Evolutionary conservation across 2,797 vertebrate genomes (phyloP).

Genomic region (Muscicapa striata): DNA sequence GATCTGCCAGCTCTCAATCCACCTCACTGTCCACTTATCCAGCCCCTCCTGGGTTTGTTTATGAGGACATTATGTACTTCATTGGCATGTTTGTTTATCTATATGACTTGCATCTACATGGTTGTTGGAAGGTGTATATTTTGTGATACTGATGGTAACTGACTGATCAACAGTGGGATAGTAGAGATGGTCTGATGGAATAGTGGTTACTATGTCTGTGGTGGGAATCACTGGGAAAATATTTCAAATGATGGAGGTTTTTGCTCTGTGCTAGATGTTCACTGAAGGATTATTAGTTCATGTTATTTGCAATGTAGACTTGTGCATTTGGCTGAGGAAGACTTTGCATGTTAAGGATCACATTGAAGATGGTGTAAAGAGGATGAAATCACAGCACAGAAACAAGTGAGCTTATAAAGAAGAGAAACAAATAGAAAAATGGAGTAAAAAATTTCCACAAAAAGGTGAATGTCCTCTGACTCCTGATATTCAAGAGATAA

Average conservation of each 20-base stretch:
- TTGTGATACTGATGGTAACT: neutral
- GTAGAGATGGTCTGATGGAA: neutral
- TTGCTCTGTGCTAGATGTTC: neutral
- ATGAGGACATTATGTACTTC: neutral
- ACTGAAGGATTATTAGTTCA: neutral
- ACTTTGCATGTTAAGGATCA: neutral
- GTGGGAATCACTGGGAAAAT: neutral
- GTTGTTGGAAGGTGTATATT: neutral
- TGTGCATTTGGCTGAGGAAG: neutral
- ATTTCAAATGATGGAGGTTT: neutral
- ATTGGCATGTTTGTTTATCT: neutral
- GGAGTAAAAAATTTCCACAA: neutral
- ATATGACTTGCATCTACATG: neutral
- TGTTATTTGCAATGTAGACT: neutral
- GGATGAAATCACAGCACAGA: neutral
- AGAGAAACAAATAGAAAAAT: neutral
- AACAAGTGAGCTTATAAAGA: neutral
- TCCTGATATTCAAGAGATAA: neutral
- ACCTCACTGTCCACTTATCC: neutral
- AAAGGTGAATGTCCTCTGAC: neutral
- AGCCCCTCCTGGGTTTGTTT: neutral
- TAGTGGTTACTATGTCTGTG: neutral
- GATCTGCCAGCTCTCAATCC: neutral
- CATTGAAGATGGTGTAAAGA: neutral
- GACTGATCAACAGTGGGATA: neutral